Conservation (phyloP, 2,113 vertebrate genomes). For the Neomonachus schauinslandi region DNA sequence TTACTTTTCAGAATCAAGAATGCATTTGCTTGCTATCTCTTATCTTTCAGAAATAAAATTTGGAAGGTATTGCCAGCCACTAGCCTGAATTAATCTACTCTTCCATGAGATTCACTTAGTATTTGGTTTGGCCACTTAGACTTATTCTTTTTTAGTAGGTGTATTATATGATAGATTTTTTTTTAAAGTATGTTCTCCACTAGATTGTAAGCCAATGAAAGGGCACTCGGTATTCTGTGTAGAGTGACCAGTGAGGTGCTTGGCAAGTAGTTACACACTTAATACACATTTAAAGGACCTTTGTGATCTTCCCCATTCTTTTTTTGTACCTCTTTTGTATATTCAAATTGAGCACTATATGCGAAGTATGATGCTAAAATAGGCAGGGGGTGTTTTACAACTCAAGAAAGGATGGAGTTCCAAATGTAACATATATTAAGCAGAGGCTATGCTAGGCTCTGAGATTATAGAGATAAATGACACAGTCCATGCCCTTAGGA, state of each 20-base stretch:
- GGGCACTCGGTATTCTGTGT: background rate
- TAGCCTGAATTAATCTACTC: background rate
- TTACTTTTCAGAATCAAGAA: background rate
- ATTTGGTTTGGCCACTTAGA: background rate
- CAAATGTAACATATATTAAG: background rate
- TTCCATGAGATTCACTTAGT: background rate
- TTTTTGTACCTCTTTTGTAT: background rate
- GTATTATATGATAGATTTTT: background rate
- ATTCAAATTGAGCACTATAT: background rate
- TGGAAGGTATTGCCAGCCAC: background rate
- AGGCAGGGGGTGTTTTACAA: background rate
- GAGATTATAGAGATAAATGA: background rate
- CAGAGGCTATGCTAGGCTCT: background rate
- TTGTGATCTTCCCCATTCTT: background rate
- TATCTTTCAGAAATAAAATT: background rate
- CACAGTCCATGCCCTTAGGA: background rate
- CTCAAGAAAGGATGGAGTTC: background rate
- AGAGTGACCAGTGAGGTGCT: background rate
- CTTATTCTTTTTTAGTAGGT: background rate
- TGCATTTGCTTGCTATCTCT: background rate
- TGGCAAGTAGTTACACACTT: background rate
- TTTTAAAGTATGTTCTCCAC: background rate
- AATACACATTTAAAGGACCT: background rate
- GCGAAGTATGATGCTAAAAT: background rate
- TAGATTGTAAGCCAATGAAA: background rate